Percentiles rank a stretch among this genome's conserved stretches.
These are phyloP conservation scores for Anguilla rostrata DNA, from an alignment of 2,113 vertebrate genomes.

Conservation along the genomic window DNA sequence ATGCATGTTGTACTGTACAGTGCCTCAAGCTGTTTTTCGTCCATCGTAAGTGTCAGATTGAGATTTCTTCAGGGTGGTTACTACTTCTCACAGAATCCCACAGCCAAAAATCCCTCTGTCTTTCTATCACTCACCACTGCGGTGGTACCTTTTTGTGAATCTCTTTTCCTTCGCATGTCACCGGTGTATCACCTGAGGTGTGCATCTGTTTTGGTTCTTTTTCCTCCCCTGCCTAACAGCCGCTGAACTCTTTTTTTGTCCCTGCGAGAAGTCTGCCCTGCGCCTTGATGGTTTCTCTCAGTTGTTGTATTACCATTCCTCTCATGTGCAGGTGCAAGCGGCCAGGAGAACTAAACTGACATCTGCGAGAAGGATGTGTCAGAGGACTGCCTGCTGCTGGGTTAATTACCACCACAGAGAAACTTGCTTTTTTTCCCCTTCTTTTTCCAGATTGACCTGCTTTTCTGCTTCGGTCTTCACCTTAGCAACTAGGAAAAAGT, in stretches of 20 bases:
- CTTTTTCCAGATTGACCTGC: neutral
- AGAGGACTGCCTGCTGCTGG: slow-evolving; percentile 35
- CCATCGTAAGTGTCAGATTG: neutral
- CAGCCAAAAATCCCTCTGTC: slow-evolving; percentile 1
- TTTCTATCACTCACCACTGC: neutral
- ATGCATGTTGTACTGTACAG: neutral
- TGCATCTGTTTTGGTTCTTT: slow-evolving; percentile 14
- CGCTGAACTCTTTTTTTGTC: neutral
- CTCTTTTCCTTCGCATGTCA: slow-evolving; percentile 11
- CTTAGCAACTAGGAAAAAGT: neutral
- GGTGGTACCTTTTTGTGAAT: neutral
- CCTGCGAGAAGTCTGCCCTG: neutral
- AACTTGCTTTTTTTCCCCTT: slow-evolving; percentile 26
- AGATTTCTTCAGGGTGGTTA: slow-evolving; percentile 17
- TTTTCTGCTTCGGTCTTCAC: slow-evolving; percentile 25
- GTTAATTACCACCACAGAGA: slow-evolving; percentile 41
- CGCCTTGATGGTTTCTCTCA: neutral
- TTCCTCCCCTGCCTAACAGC: neutral
- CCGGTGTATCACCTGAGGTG: slow-evolving; percentile 24
- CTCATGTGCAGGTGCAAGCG: slow-evolving; percentile 25
- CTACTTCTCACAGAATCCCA: slow-evolving; percentile 11
- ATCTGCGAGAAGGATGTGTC: slow-evolving; percentile 30
- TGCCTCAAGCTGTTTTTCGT: neutral
- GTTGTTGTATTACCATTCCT: slow-evolving; percentile 21
- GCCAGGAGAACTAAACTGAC: slow-evolving; percentile 21